Evolutionary conservation across 2,888 invertebrate genomes (phyloP), one percentile per base, ranked within the genome.

Genomic region (Nemapogon koenigi): DNA sequence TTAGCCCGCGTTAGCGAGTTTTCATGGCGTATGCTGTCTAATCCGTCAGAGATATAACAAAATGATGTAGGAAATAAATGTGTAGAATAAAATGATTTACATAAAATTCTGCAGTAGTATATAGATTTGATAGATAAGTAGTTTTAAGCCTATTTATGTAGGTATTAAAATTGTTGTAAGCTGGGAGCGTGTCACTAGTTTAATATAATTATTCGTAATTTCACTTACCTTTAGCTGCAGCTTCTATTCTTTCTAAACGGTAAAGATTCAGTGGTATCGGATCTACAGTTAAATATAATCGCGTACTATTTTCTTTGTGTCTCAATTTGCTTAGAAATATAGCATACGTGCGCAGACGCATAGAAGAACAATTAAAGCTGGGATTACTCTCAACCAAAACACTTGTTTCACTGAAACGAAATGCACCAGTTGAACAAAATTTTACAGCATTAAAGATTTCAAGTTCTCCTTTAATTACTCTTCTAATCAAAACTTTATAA

Each of bases 381-480:
- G 44, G 43, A 14, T 55, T 51, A 50, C 61, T 62, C 41, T 65
- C 55, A 39, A 73, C 70, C 39, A 65, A 50, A 48, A 75, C 55
- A 41, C 66, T 64, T 6, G 68, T 67, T 39, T 68, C 67, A 41
- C 62, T 65, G 41, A 71, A 75, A 11, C 59, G 60, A 28, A 70
- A 46, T 27, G 67, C 62, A 31, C 59, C 58, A 16, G 56, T 52
- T 35, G 49, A 53, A 18, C 60, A 61, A 40, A 69, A 67, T 46
- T 56, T 59, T 40, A 69, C 65, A 36, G 51, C 50, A 19, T 60
- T 61, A 43, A 65, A 62, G 27, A 71, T 50, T 49, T 67, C 61
- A 49, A 75, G 55, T 59, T 73, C 71, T 45, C 73, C 73, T 47
- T 73, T 76, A 38, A 76, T 50, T 44, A 73, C 66, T 28, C 73